phyloP scores from a whole-genome alignment of 2,797 vertebrate species.

The Acridotheres tristis region DNA sequence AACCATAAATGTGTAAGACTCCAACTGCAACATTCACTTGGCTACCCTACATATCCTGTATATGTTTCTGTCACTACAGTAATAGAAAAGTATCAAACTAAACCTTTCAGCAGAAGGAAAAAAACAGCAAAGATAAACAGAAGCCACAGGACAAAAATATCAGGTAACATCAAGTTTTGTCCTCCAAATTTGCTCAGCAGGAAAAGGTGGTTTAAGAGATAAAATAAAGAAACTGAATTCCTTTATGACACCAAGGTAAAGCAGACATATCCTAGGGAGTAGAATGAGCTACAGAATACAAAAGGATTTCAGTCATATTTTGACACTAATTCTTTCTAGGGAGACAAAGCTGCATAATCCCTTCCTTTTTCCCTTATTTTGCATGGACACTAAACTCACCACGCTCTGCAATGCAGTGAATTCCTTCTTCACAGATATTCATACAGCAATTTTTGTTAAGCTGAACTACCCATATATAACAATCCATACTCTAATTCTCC shows the following conservation, averaged over 20 bases:
- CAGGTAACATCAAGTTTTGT: background rate
- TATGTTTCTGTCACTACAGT: slow-evolving; percentile 27
- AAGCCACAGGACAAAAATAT: background rate
- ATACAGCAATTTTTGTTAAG: background rate
- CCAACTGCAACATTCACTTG: slow-evolving; percentile 55
- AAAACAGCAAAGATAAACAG: slow-evolving; percentile 5
- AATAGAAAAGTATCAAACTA: slow-evolving; percentile 28
- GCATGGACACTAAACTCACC: background rate
- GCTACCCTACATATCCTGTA: slow-evolving; percentile 19
- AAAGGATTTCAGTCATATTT: background rate
- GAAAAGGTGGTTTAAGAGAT: background rate
- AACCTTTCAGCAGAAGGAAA: background rate
- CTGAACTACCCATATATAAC: background rate
- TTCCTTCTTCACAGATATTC: background rate
- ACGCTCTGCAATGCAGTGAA: background rate
- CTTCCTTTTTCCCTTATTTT: background rate
- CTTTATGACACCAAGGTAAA: background rate
- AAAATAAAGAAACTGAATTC: background rate
- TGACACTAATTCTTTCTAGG: background rate
- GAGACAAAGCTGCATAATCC: background rate
- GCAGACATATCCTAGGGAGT: background rate
- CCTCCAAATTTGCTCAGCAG: background rate
- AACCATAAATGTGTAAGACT: background rate
- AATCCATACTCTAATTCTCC: background rate
- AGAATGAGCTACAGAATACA: background rate